These are phyloP conservation scores for Pygoscelis antarcticus DNA, from an alignment of 2,113 vertebrate genomes.

Conservation along the genomic window DNA sequence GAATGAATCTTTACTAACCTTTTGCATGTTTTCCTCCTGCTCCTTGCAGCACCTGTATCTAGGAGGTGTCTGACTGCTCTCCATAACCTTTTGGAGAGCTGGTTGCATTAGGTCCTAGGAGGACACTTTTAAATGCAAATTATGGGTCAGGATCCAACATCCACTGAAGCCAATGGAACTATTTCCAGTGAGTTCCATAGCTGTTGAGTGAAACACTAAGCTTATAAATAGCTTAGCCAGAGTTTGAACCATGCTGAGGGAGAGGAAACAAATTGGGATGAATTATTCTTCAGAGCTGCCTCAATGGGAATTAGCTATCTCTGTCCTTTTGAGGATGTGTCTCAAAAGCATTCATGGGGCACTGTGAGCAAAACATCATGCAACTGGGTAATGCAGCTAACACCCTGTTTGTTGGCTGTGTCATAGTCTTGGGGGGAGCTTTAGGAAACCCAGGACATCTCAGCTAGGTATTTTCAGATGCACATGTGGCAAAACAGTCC, in stretches of 20 bases:
- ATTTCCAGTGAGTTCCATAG: not conserved
- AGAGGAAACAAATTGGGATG: not conserved
- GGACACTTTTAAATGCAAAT: not conserved
- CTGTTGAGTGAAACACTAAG: not conserved
- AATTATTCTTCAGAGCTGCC: not conserved
- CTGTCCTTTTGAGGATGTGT: not conserved
- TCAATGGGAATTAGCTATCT: not conserved
- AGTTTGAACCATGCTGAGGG: not conserved
- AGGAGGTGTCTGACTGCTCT: not conserved
- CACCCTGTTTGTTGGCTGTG: not conserved
- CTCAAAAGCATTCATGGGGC: not conserved
- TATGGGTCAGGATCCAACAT: not conserved
- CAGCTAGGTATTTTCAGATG: not conserved
- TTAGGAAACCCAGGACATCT: not conserved
- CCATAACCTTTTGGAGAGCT: not conserved
- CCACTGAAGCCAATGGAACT: not conserved
- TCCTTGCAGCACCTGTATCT: not conserved
- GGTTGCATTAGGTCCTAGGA: not conserved
- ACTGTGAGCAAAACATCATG: not conserved
- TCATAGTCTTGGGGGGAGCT: not conserved
- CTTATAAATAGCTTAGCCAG: not conserved
- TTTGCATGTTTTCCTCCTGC: not conserved
- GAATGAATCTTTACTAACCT: not conserved
- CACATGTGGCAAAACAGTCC: not conserved
- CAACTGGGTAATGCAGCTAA: not conserved